Conservation (phyloP, 2,113 vertebrate genomes). For the Symphodus melops region DNA sequence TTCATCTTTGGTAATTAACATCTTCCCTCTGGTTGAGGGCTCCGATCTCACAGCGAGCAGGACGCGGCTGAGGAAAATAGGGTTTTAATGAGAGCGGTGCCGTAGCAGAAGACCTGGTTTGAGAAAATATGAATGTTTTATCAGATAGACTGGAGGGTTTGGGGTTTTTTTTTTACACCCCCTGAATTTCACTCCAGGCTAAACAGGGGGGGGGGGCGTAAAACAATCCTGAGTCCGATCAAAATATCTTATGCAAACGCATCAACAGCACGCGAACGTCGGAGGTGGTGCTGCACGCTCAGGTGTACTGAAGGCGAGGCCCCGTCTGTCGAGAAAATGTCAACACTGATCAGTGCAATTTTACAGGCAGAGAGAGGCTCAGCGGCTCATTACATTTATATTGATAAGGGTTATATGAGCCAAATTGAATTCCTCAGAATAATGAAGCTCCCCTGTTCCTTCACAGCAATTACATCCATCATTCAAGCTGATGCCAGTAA, state of each 20-base stretch:
- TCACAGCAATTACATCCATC: constrained; percentile 57
- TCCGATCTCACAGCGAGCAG: constrained; percentile 40
- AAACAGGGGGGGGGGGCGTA: constrained; percentile 6
- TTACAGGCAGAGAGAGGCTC: constrained; percentile 53
- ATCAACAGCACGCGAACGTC: constrained; percentile 23
- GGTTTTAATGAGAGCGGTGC: constrained; percentile 53
- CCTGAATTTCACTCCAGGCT: constrained; percentile 53
- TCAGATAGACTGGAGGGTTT: constrained; percentile 41
- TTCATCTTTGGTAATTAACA: constrained; percentile 55
- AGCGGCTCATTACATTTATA: constrained; percentile 70
- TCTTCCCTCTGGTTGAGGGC: constrained; percentile 30
- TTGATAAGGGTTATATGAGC: constrained; percentile 60
- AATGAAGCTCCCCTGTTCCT: constrained; percentile 61
- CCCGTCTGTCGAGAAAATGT: constrained; percentile 47
- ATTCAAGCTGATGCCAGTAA: constrained; percentile 56
- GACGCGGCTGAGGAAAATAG: constrained; percentile 39
- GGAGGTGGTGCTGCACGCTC: constrained; percentile 26
- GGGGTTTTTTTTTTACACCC: no score
- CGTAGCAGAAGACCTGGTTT: constrained; percentile 33
- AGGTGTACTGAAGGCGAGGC: constrained; percentile 18
- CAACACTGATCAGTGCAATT: constrained; percentile 61
- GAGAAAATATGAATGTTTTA: constrained; percentile 61
- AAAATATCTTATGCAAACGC: constrained; percentile 45
- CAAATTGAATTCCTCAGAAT: constrained; percentile 70
- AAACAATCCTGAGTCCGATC: constrained; percentile 44